Evolutionary conservation across 2,797 vertebrate genomes (phyloP).

Genomic region (Microctenopoma stevenorrisi): DNA sequence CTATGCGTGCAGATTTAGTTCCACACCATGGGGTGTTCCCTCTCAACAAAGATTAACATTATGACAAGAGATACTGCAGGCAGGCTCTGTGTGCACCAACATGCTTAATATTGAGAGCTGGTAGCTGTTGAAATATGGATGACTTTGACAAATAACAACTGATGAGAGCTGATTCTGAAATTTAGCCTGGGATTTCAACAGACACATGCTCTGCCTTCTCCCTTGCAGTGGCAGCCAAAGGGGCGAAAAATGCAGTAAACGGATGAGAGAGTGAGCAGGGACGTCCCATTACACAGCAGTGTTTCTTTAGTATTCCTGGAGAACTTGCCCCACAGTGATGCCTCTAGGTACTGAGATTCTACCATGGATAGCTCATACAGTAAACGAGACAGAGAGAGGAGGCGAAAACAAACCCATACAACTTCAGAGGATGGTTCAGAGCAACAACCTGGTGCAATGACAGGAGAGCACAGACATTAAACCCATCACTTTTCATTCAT

Average conservation of each 20-base stretch:
- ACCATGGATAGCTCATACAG: conserved; percentile 35
- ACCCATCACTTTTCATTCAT: conserved; percentile 44
- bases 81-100: conserved; percentile 17
- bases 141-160: conserved; percentile 53
- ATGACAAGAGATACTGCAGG: conserved; percentile 43
- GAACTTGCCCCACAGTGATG: conserved; percentile 60
- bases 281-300: conserved; percentile 46
- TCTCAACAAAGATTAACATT: conserved; percentile 65
- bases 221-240: conserved; percentile 27
- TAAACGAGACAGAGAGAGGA: conserved; percentile 32
- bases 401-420: conserved; percentile 13
- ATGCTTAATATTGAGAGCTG: conserved; percentile 36
- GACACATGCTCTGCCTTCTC: conserved; percentile 3
- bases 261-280: conserved; percentile 32
- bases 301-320: conserved; percentile 56
- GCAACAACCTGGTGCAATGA: conserved; percentile 22
- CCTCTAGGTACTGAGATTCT: conserved; percentile 55
- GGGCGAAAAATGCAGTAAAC: conserved; percentile 39
- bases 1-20: conserved; percentile 47
- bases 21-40: conserved; percentile 40
- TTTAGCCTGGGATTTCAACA: conserved; percentile 43
- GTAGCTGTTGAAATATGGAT: conserved; percentile 47
- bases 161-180: conserved; percentile 38
- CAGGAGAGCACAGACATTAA: conserved; percentile 37
- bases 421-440: conserved; percentile 42